Base-by-base conservation (phyloP, 2,113 vertebrate genomes). In the Tragelaphus strepsiceros region DNA sequence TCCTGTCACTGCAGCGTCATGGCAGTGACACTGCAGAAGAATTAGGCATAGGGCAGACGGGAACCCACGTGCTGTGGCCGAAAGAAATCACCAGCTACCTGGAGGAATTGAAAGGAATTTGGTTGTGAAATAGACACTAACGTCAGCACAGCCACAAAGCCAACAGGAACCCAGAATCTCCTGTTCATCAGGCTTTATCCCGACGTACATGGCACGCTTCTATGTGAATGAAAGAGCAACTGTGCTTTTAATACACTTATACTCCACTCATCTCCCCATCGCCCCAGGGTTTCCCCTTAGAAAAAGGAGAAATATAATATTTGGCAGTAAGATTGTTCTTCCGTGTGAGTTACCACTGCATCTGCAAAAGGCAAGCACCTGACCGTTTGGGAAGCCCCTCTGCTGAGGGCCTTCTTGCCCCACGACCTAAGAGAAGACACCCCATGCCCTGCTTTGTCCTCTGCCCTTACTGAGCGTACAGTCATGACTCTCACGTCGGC, bases 181-280 rank as follows among this genome's bases (percentile, higher is more conserved):
- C 39, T 74, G 30, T 92, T 97, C 95, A 91, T 92, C 64, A 97
- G 96, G 78, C 88, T 82, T 97, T 98, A 96, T 97, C 96, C 98
- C 74, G 96, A 19, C 88, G 56, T 56, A 95, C 0, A 0, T 11
- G 81, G 24, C 59, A 26, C 35, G 94, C 88, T 97, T 98, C 97
- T 96, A 85, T 98, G 96, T 98, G 96, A 98, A 90, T 22, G 98
- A 98, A 98, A 97, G 98, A 98, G 90, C 98, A 97, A 98, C 98
- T 97, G 97, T 90, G 94, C 92, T 98, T 98, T 98, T 97, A 98
- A 98, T 97, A 97, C 94, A 96, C 81, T 98, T 92, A 97, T 78
- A 94, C 91, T 97, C 97, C 85, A 61, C 97, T 98, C 97, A 96
- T 98, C 97, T 98, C 88, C 93, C 97, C 96, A 96, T 98, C 95